Evolutionary conservation across 92 coral and sea anemone genomes (phyloP).

Genomic region (Parazoanthus swiftii): DNA sequence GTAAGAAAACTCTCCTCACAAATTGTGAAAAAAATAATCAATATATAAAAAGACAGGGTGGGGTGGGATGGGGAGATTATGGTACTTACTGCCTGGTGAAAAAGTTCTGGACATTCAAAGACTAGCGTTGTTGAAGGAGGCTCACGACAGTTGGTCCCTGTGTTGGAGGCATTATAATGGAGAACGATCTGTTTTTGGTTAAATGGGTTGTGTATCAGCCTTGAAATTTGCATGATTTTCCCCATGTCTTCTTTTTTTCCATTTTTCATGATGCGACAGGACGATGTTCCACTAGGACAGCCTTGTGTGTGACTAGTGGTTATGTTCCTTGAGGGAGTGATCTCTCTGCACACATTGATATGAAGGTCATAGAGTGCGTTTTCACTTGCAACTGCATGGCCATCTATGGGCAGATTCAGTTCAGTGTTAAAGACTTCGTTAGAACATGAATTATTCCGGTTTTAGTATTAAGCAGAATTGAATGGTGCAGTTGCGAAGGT

Average conservation of each 20-base stretch:
- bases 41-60: not conserved
- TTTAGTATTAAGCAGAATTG: not conserved
- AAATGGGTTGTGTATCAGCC: constrained; percentile 11
- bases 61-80: not conserved
- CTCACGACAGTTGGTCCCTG: constrained; percentile 32
- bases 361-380: constrained; percentile 57
- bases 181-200: constrained; percentile 16
- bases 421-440: no score
- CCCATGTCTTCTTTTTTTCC: constrained; percentile 52
- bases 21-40: not conserved
- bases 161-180: constrained; percentile 9
- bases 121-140: constrained; percentile 67
- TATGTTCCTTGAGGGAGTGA: constrained; percentile 52
- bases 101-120: constrained; percentile 72
- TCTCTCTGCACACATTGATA: constrained; percentile 92
- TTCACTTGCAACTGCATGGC: constrained; percentile 79
- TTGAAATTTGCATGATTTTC: constrained; percentile 23
- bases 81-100: constrained; percentile 23
- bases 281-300: constrained; percentile 56
- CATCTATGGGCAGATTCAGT: constrained; percentile 49
- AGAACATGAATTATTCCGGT: no score
- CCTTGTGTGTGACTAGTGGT: constrained; percentile 44
- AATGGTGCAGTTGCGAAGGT: no score
- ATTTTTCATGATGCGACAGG: constrained; percentile 61
- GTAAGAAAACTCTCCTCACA: no score